These are phyloP conservation scores for Petrocephalus microphthalmus DNA, from an alignment of 2,113 vertebrate genomes.

Conservation along the genomic window DNA sequence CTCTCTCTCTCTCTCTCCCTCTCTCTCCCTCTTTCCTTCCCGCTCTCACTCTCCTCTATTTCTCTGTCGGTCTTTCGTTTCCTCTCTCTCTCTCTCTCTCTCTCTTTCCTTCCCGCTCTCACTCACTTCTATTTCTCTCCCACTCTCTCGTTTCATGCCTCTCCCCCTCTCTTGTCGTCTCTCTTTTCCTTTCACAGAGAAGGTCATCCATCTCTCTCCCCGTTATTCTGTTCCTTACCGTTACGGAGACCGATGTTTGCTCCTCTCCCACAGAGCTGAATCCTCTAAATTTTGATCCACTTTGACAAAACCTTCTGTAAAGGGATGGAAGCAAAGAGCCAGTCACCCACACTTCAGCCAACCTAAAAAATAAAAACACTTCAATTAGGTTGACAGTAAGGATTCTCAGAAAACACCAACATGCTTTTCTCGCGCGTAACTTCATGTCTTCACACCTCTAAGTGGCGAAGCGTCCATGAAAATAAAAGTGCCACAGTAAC, in stretches of 20 bases:
- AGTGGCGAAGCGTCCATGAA: background rate
- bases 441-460: background rate
- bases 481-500: background rate
- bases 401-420: slow-evolving; percentile 18
- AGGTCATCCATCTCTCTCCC: no score
- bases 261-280: slow-evolving; percentile 38
- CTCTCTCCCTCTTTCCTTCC: slow-evolving; percentile 15
- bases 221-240: slow-evolving; percentile 23
- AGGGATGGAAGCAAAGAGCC: slow-evolving; percentile 27
- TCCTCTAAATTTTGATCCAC: slow-evolving; percentile 20
- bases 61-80: slow-evolving; percentile 12
- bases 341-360: slow-evolving; percentile 35
- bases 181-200: background rate
- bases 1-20: background rate
- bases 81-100: background rate
- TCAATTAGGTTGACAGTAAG: background rate
- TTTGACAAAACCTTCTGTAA: background rate
- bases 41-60: slow-evolving; percentile 10
- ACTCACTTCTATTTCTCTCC: slow-evolving; percentile 11
- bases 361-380: slow-evolving; percentile 27
- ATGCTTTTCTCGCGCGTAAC: slow-evolving; percentile 23
- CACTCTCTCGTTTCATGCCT: slow-evolving; percentile 3
- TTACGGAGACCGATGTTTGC: slow-evolving; percentile 42
- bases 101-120: background rate
- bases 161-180: slow-evolving; percentile 11